Conservation (phyloP, 2,888 invertebrate genomes). For the Aricia artaxerxes region DNA sequence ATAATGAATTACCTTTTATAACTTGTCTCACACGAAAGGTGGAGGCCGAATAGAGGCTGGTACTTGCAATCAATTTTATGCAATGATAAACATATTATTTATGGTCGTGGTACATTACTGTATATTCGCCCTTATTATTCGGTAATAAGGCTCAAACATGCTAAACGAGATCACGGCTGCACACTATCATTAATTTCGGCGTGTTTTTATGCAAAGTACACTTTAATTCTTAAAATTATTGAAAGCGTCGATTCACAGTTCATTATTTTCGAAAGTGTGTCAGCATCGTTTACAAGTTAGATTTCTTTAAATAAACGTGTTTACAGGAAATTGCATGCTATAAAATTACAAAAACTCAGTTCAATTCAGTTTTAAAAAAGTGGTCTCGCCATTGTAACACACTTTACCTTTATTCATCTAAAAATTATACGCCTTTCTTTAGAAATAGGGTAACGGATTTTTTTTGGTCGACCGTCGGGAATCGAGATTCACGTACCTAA, state of each 20-base stretch:
- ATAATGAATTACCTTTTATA: slow-evolving; percentile 18
- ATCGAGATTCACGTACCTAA: background rate
- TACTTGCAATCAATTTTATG: slow-evolving; percentile 62
- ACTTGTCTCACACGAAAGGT: slow-evolving; percentile 43
- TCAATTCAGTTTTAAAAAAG: background rate
- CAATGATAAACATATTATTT: slow-evolving; percentile 61
- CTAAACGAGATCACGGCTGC: background rate
- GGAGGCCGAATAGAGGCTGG: slow-evolving; percentile 61
- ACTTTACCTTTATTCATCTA: slow-evolving; percentile 40
- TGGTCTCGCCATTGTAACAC: slow-evolving; percentile 44
- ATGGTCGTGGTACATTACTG: slow-evolving; percentile 47
- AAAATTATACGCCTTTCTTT: background rate
- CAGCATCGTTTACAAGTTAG: slow-evolving; percentile 24
- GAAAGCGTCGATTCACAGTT: slow-evolving; percentile 4
- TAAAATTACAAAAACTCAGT: background rate
- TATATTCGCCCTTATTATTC: background rate
- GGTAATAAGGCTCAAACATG: background rate
- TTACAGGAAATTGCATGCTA: background rate
- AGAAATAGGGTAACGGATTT: background rate
- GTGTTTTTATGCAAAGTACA: slow-evolving; percentile 15
- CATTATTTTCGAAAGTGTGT: slow-evolving; percentile 21
- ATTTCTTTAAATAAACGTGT: slow-evolving; percentile 1
- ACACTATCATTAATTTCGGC: slow-evolving; percentile 14
- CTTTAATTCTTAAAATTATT: slow-evolving; percentile 28
- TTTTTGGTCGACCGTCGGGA: background rate